These are phyloP conservation scores for Yponomeuta cagnagella DNA, from an alignment of 2,888 invertebrate genomes.

Conservation along the genomic window DNA sequence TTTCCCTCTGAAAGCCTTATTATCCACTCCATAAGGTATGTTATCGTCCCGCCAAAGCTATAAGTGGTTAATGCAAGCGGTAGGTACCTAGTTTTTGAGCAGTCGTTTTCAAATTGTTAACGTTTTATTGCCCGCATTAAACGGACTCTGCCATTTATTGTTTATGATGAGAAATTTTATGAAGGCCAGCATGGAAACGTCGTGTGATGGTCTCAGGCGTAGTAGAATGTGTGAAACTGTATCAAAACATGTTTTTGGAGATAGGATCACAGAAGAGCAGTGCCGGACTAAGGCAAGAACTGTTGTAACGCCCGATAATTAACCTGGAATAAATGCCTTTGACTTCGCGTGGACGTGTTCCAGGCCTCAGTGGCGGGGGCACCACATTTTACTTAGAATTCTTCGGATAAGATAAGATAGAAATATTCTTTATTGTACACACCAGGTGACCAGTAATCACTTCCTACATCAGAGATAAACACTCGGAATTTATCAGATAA, in stretches of 20 bases:
- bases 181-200: neutral
- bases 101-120: neutral
- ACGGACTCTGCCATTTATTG: neutral
- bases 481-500: no score
- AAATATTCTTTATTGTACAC: no score
- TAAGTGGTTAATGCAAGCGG: slow-evolving; percentile 10
- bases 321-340: no score
- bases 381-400: no score
- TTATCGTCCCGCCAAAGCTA: neutral
- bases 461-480: no score
- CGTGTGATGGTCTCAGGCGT: neutral
- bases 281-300: no score
- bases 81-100: slow-evolving; percentile 13
- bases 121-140: neutral
- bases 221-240: neutral
- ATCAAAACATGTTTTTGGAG: neutral
- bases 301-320: no score
- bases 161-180: neutral
- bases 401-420: no score
- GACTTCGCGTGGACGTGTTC: no score
- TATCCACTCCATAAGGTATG: neutral
- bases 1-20: slow-evolving; percentile 18
- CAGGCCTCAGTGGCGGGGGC: no score
- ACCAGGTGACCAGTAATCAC: no score
- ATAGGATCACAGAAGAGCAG: no score